A percentile compares a stretch with the other conserved stretches of the same genome.
Evolutionary conservation across 2,888 invertebrate species (phyloP).

Genomic region (Apotomis turbidana): DNA sequence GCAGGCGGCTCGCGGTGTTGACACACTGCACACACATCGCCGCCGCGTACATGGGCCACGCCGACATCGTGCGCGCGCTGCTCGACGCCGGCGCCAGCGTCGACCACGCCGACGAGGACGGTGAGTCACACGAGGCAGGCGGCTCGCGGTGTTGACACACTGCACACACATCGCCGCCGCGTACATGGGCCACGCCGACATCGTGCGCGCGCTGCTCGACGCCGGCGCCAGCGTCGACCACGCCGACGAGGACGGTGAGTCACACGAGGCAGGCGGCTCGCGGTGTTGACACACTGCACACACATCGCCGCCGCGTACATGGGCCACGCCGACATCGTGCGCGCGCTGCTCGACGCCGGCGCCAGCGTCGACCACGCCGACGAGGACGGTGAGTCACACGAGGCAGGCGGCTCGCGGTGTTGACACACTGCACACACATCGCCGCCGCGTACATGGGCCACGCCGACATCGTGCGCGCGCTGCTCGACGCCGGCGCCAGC

Average conservation of each 20-base stretch:
- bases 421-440: constrained; percentile 75
- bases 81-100: constrained; percentile 92
- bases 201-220: constrained; percentile 92
- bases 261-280: too few relatives aligned
- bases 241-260: constrained; percentile 90
- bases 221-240: constrained; percentile 93
- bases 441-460: constrained; percentile 97
- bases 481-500: constrained; percentile 91
- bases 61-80: constrained; percentile 92
- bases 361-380: constrained; percentile 94
- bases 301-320: constrained; percentile 94
- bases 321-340: constrained; percentile 96
- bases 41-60: constrained; percentile 98
- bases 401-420: too few relatives aligned
- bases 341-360: constrained; percentile 90
- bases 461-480: constrained; percentile 92
- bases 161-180: constrained; percentile 94
- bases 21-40: constrained; percentile 87
- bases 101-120: constrained; percentile 94
- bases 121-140: constrained; percentile 50
- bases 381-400: constrained; percentile 85
- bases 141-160: too few relatives aligned
- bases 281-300: constrained; percentile 40
- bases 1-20: too few relatives aligned
- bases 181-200: constrained; percentile 98